Evolutionary conservation across 2,113 vertebrate species (phyloP).

Genomic region (Ceyx melanurus): DNA sequence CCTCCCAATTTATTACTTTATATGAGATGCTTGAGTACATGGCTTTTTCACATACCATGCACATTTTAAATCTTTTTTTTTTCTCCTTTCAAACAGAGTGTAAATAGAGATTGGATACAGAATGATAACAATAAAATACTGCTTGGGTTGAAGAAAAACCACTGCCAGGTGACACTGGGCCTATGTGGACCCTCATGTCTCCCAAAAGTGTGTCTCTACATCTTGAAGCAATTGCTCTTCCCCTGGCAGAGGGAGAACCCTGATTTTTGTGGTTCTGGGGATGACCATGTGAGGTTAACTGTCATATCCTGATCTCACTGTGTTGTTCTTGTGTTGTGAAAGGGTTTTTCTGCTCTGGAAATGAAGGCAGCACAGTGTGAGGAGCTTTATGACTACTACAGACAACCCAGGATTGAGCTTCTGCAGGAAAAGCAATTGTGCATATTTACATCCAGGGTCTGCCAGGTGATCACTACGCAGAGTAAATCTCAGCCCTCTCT

Average conservation of each 20-base stretch:
- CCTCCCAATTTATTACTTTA: background rate
- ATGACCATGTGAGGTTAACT: background rate
- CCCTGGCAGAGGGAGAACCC: background rate
- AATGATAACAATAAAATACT: background rate
- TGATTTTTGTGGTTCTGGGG: background rate
- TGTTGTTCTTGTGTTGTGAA: background rate
- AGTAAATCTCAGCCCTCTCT: background rate
- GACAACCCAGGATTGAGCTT: background rate
- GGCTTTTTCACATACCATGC: background rate
- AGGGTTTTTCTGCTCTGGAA: background rate
- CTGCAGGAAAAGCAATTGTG: background rate
- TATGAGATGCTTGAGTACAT: background rate
- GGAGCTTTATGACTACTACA: background rate
- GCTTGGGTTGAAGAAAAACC: background rate
- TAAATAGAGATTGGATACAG: background rate
- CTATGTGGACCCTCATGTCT: background rate
- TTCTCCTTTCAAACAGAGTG: background rate
- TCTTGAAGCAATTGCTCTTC: background rate
- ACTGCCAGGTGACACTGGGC: background rate
- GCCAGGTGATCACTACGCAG: fast-evolving
- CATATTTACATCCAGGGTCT: background rate
- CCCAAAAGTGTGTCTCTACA: background rate
- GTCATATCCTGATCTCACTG: background rate
- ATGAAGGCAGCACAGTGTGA: background rate
- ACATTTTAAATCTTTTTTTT: background rate